Conservation (phyloP, 2,113 vertebrate genomes). For the Turnix velox region DNA sequence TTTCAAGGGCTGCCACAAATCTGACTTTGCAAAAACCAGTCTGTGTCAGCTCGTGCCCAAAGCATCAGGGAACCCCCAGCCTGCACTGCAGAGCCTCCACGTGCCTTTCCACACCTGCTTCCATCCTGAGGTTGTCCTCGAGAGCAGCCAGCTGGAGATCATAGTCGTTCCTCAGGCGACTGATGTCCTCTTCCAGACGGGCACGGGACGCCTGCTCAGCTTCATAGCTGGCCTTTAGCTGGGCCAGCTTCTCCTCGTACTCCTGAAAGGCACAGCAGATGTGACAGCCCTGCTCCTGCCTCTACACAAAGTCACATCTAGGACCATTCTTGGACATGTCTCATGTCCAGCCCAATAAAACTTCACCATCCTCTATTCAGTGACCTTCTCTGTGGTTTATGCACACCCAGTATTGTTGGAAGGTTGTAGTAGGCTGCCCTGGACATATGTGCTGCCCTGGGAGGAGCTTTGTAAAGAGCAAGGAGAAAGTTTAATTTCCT, state of each 20-base stretch:
- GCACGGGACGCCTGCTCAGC: slow-evolving; percentile 81
- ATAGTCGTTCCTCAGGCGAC: slow-evolving; percentile 76
- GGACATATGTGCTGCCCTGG: neutral
- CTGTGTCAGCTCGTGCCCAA: neutral
- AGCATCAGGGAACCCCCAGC: neutral
- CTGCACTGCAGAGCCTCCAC: neutral
- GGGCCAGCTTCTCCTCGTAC: slow-evolving; percentile 79
- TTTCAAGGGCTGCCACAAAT: neutral
- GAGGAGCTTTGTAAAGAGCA: neutral
- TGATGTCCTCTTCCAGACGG: slow-evolving; percentile 82
- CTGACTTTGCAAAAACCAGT: neutral
- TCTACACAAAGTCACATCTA: neutral
- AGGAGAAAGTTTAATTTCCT: neutral
- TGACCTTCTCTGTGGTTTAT: neutral
- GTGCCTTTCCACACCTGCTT: neutral
- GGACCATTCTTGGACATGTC: neutral
- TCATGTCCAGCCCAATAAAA: neutral
- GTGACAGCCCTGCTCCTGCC: neutral
- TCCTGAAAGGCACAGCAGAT: slow-evolving; percentile 71
- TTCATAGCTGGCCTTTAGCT: slow-evolving; percentile 79
- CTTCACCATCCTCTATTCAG: neutral
- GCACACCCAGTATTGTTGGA: neutral
- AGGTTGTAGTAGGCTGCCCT: neutral
- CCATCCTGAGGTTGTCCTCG: slow-evolving; percentile 67
- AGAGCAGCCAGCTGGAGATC: slow-evolving; percentile 76